Evolutionary conservation across 2,113 vertebrate species (phyloP).

Genomic region (Xyliphius kryptos): DNA sequence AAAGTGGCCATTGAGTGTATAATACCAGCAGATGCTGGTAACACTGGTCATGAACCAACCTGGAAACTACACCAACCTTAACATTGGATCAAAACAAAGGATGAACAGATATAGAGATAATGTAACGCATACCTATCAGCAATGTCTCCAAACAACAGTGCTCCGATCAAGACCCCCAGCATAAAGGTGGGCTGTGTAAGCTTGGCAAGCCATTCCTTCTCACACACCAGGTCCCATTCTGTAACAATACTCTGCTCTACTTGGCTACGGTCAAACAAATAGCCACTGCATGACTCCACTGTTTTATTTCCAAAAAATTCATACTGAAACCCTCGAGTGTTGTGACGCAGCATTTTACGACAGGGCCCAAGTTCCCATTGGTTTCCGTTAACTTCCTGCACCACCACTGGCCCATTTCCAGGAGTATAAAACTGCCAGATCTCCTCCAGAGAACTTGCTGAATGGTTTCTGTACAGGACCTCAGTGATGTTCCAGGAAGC

Average conservation of each 20-base stretch:
- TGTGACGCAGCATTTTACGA: slow-evolving; percentile 60
- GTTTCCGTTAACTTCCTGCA: slow-evolving; percentile 68
- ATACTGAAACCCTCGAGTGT: slow-evolving; percentile 51
- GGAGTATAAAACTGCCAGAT: slow-evolving; percentile 63
- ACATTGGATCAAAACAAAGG: no score
- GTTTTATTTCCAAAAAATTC: slow-evolving; percentile 72
- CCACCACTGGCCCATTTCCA: slow-evolving; percentile 62
- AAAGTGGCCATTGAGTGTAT: no score
- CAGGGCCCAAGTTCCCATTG: slow-evolving; percentile 86
- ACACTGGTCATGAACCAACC: no score
- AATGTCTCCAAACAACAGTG: slow-evolving; percentile 79
- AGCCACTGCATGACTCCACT: slow-evolving; percentile 66
- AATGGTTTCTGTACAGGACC: slow-evolving; percentile 68
- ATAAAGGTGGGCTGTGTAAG: slow-evolving; percentile 85
- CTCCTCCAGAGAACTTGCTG: slow-evolving; percentile 60
- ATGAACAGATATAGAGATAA: no score
- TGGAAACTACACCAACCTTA: no score
- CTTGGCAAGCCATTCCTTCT: slow-evolving; percentile 79
- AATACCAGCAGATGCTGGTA: no score
- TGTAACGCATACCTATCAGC: slow-evolving; percentile 89
- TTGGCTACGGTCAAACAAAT: slow-evolving; percentile 72
- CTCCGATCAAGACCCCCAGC: slow-evolving; percentile 84
- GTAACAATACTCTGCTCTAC: slow-evolving; percentile 79
- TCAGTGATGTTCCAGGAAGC: slow-evolving; percentile 70
- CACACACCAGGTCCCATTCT: slow-evolving; percentile 85